phyloP scores from a whole-genome alignment of 1,140 invertebrate genomes.

The Zaprionus ornatus region DNA sequence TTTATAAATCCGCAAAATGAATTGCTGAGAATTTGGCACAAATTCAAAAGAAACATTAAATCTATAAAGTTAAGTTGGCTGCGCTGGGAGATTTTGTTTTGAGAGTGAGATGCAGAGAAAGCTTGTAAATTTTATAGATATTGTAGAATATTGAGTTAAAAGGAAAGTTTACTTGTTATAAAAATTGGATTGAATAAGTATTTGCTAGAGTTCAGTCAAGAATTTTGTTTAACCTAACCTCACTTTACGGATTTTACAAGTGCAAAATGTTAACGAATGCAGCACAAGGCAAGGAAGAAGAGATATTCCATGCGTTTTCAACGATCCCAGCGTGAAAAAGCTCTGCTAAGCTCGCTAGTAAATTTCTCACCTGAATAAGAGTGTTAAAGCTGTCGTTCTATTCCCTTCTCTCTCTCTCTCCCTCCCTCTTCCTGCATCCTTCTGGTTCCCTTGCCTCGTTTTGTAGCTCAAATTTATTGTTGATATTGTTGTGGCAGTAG shows the following conservation, averaged over 20 bases:
- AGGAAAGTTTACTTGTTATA: neutral
- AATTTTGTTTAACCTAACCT: neutral
- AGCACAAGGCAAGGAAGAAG: neutral
- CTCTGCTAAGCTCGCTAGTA: neutral
- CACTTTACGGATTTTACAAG: neutral
- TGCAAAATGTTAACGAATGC: neutral
- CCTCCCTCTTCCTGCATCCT: neutral
- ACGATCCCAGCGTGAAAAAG: neutral
- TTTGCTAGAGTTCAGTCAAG: neutral
- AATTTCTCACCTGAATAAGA: neutral
- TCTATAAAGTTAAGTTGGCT: neutral
- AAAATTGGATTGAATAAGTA: neutral
- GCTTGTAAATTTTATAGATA: neutral
- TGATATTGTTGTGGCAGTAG: conserved; percentile 53
- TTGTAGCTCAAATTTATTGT: conserved; percentile 44
- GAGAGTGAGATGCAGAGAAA: neutral
- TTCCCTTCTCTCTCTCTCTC: neutral
- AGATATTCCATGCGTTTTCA: neutral
- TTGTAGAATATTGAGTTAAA: no score
- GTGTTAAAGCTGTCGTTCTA: neutral
- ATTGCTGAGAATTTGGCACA: neutral
- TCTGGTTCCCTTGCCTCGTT: neutral
- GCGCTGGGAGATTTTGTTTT: neutral
- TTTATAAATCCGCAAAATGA: conserved; percentile 1
- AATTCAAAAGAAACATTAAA: conserved; percentile 3